Percentiles rank a stretch among this genome's conserved stretches.
phyloP scores from a whole-genome alignment of 2,797 vertebrate genomes.

The Neostethus bicornis region DNA sequence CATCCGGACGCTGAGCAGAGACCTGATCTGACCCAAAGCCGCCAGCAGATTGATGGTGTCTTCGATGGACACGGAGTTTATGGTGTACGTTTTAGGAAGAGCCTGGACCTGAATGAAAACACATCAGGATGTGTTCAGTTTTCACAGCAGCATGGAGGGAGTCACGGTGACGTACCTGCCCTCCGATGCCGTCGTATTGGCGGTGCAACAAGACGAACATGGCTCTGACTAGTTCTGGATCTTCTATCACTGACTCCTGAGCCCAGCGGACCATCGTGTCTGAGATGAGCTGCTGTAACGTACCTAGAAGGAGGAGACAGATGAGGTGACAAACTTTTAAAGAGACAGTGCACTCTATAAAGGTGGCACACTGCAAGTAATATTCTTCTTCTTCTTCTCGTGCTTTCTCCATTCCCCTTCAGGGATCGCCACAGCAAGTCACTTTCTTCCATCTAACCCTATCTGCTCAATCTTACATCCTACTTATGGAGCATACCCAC shows the following conservation, averaged over 20 bases:
- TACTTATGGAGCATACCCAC: too few relatives aligned
- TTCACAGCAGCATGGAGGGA: too few relatives aligned
- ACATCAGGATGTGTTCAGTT: background rate
- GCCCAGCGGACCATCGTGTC: slow-evolving; percentile 98
- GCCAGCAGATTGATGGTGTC: slow-evolving; percentile 94
- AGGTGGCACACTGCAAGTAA: too few relatives aligned
- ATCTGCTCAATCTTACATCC: too few relatives aligned
- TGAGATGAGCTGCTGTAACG: slow-evolving; percentile 92
- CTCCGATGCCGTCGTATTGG: slow-evolving; percentile 94
- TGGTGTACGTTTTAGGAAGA: slow-evolving; percentile 95
- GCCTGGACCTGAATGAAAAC: slow-evolving; percentile 82
- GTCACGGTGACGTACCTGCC: slow-evolving; percentile 66
- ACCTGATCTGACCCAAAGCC: slow-evolving; percentile 93
- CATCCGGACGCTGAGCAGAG: slow-evolving; percentile 94
- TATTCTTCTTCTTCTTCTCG: too few relatives aligned
- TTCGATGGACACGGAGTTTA: slow-evolving; percentile 92
- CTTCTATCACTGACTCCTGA: slow-evolving; percentile 94
- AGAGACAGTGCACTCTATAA: too few relatives aligned
- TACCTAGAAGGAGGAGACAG: slow-evolving; percentile 73
- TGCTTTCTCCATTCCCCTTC: too few relatives aligned
- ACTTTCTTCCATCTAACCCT: too few relatives aligned
- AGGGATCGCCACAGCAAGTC: too few relatives aligned
- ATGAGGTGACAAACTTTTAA: background rate
- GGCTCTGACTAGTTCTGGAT: slow-evolving; percentile 92
- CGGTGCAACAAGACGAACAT: slow-evolving; percentile 95